Evolutionary conservation across 2,888 invertebrate species (phyloP).

Genomic region (Amblyjoppa proteus): DNA sequence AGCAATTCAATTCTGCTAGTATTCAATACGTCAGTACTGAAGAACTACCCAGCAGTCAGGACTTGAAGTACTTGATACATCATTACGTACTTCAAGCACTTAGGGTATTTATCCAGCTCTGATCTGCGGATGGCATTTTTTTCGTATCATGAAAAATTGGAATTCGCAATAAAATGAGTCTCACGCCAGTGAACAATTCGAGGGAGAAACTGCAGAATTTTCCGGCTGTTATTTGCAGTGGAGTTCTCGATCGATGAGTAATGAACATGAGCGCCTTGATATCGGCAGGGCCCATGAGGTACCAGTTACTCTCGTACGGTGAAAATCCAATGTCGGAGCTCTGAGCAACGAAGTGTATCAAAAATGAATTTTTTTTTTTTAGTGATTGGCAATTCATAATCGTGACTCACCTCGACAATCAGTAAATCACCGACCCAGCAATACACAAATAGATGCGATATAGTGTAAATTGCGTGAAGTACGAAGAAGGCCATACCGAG

Average conservation of each 20-base stretch:
- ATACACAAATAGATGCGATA: constrained; percentile 73
- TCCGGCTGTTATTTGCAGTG: constrained; percentile 76
- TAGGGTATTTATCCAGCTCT: too few species aligned
- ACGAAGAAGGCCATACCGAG: constrained; percentile 61
- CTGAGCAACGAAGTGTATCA: constrained; percentile 62
- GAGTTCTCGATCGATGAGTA: constrained; percentile 71
- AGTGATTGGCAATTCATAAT: neutral
- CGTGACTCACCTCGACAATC: constrained; percentile 59
- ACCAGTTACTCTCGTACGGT: constrained; percentile 75
- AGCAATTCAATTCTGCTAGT: too few species aligned
- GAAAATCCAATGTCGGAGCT: constrained; percentile 71
- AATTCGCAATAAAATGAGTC: constrained; percentile 16
- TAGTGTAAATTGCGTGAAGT: constrained; percentile 67
- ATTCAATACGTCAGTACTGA: too few species aligned
- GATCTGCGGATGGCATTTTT: too few species aligned
- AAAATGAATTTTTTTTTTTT: neutral
- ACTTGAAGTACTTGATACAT: too few species aligned
- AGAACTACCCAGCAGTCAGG: too few species aligned
- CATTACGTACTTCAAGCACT: too few species aligned
- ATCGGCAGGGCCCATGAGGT: constrained; percentile 66
- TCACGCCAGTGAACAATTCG: constrained; percentile 75
- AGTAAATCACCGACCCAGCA: constrained; percentile 76
- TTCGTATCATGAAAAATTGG: too few species aligned
- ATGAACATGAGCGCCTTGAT: constrained; percentile 72
- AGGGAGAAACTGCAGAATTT: constrained; percentile 76